Percentiles rank a stretch among this genome's conserved stretches.
phyloP scores from a whole-genome alignment of 1,140 invertebrate species.

The Bradysia coprophila region DNA sequence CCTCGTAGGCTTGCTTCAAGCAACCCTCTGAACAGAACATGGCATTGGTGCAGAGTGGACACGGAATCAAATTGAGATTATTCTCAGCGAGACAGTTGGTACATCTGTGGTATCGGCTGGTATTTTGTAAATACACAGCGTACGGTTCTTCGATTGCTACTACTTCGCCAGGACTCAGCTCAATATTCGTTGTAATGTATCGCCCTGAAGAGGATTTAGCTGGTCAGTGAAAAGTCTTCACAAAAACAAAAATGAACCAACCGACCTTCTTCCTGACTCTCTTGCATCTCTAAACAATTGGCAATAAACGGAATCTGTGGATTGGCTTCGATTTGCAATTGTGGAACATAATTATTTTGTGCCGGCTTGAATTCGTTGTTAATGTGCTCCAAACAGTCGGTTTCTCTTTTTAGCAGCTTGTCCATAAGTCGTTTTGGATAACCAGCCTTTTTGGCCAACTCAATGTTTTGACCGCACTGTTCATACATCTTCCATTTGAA shows the following conservation, averaged over 20 bases:
- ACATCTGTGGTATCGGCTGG: constrained; percentile 49
- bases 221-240: no score
- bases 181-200: constrained; percentile 38
- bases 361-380: background rate
- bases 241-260: no score
- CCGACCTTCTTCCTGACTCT: constrained; percentile 33
- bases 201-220: no score
- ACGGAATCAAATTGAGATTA: constrained; percentile 43
- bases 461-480: constrained; percentile 37
- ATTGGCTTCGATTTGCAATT: constrained; percentile 24
- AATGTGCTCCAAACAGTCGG: background rate
- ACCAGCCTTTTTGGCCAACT: constrained; percentile 25
- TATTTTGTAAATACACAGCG: constrained; percentile 42
- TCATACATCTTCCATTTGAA: constrained; percentile 37
- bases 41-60: constrained; percentile 36
- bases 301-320: constrained; percentile 33
- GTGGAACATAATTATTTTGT: constrained; percentile 22
- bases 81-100: constrained; percentile 52
- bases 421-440: constrained; percentile 27
- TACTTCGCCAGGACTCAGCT: constrained; percentile 55
- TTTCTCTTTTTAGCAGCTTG: background rate
- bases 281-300: constrained; percentile 34
- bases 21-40: constrained; percentile 58
- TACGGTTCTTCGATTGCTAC: constrained; percentile 62
- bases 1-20: constrained; percentile 31